A percentile compares a stretch with the other conserved stretches of the same genome.
Evolutionary conservation across 2,797 vertebrate genomes (phyloP).

Genomic region (Sebastes aleutianus): DNA sequence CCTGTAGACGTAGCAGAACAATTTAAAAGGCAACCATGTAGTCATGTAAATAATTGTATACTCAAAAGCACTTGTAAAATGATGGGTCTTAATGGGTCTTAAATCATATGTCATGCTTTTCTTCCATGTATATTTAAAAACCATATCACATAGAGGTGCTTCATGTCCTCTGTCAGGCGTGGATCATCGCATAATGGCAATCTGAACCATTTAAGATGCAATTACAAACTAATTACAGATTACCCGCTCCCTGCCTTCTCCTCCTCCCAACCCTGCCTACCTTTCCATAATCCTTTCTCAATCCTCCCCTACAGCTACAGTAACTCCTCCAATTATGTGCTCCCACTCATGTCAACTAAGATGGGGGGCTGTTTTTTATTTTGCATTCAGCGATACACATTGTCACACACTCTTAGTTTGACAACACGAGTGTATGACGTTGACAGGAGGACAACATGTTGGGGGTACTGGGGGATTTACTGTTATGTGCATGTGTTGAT

Average conservation of each 20-base stretch:
- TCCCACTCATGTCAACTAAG: slow-evolving; percentile 23
- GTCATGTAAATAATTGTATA: background rate
- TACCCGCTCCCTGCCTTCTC: slow-evolving; percentile 41
- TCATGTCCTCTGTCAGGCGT: slow-evolving; percentile 30
- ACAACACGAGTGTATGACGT: slow-evolving; percentile 9
- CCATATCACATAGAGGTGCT: slow-evolving; percentile 4
- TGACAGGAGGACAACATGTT: slow-evolving; percentile 7
- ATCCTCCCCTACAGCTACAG: slow-evolving; percentile 55
- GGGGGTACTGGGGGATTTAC: slow-evolving; percentile 16
- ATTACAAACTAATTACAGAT: slow-evolving; percentile 72
- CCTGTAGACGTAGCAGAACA: background rate
- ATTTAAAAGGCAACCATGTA: background rate
- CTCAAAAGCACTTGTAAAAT: background rate
- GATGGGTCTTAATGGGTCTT: background rate
- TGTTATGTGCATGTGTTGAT: slow-evolving; percentile 36
- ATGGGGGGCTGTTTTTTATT: slow-evolving; percentile 20
- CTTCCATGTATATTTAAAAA: slow-evolving; percentile 7
- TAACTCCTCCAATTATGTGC: slow-evolving; percentile 53
- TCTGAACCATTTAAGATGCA: slow-evolving; percentile 47
- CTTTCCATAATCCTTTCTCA: slow-evolving; percentile 65
- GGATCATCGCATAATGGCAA: slow-evolving; percentile 50
- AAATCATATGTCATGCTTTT: background rate
- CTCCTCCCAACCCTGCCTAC: slow-evolving; percentile 43
- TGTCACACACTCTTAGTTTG: slow-evolving; percentile 26
- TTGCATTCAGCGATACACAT: background rate